Evolutionary conservation across 1,140 invertebrate genomes (phyloP).

Genomic region (Diabrotica virgifera): DNA sequence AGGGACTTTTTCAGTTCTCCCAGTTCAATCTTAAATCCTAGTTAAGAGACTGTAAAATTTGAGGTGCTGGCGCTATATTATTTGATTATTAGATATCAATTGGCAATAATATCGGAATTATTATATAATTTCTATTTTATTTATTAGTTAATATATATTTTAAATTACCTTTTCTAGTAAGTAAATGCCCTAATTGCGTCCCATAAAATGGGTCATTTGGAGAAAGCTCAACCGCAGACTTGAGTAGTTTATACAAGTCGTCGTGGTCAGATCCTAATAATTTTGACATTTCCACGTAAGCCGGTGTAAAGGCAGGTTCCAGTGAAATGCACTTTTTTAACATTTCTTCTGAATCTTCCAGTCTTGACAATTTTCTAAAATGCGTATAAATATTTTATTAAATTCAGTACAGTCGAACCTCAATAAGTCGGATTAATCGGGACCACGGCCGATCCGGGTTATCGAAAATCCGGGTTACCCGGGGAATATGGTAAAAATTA

Average conservation of each 20-base stretch:
- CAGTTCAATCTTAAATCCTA: not conserved
- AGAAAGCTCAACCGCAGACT: slow-evolving; percentile 59
- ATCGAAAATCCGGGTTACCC: not conserved
- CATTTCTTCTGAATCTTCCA: slow-evolving; percentile 63
- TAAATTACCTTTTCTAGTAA: slow-evolving; percentile 59
- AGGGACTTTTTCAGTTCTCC: too few species aligned
- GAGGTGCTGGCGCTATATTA: not conserved
- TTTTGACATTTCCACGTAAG: slow-evolving; percentile 64
- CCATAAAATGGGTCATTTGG: slow-evolving; percentile 66
- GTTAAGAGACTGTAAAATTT: not conserved
- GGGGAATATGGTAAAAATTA: not conserved
- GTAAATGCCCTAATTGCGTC: slow-evolving; percentile 65
- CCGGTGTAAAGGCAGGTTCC: slow-evolving; percentile 65
- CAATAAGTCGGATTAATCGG: not conserved
- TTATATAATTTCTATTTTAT: not conserved
- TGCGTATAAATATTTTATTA: not conserved
- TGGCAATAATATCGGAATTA: not conserved
- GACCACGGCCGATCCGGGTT: not conserved
- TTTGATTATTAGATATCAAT: not conserved
- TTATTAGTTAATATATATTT: not conserved
- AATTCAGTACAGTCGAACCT: not conserved
- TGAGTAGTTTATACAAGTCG: slow-evolving; percentile 53
- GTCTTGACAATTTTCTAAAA: slow-evolving; percentile 63
- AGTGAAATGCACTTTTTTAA: slow-evolving; percentile 63
- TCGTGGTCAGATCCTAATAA: slow-evolving; percentile 53